These are phyloP conservation scores for Anguilla rostrata DNA, from an alignment of 2,113 vertebrate genomes.

Conservation along the genomic window DNA sequence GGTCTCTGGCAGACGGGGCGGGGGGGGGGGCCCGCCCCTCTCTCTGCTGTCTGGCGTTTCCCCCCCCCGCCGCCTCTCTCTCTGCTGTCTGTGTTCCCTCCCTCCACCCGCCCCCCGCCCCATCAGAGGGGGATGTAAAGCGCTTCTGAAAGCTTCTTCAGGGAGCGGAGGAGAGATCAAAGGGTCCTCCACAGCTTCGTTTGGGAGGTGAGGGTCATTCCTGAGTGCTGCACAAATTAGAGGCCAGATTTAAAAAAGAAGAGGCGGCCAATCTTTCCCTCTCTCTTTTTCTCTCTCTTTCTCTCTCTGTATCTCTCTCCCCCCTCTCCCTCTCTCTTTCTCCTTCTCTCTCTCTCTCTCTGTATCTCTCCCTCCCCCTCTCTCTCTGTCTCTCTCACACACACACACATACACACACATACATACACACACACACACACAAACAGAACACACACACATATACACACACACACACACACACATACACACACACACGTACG, in stretches of 20 bases:
- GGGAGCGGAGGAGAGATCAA: slow-evolving; percentile 59
- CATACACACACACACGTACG: no score
- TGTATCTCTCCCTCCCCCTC: no score
- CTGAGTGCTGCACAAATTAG: background rate
- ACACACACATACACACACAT: no score
- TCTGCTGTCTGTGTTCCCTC: slow-evolving; percentile 53
- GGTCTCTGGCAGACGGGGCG: background rate
- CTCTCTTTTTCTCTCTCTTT: no score
- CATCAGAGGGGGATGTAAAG: background rate
- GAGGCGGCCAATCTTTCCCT: background rate
- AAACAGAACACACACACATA: no score
- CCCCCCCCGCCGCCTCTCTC: slow-evolving; percentile 35
- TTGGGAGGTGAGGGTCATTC: background rate
- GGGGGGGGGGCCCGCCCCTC: slow-evolving; percentile 32
- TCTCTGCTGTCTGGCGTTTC: slow-evolving; percentile 56
- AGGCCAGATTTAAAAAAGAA: background rate
- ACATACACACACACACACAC: no score
- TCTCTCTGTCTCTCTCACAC: no score
- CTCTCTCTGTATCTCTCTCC: no score
- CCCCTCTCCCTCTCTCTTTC: no score
- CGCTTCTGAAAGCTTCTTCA: background rate
- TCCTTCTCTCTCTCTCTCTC: no score
- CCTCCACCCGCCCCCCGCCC: background rate
- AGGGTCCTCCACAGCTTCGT: slow-evolving; percentile 53
- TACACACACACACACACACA: no score